Percentiles rank a stretch among this genome's conserved stretches.
phyloP scores from a whole-genome alignment of 2,888 invertebrate species.

The Chromoteleia sp. region DNA sequence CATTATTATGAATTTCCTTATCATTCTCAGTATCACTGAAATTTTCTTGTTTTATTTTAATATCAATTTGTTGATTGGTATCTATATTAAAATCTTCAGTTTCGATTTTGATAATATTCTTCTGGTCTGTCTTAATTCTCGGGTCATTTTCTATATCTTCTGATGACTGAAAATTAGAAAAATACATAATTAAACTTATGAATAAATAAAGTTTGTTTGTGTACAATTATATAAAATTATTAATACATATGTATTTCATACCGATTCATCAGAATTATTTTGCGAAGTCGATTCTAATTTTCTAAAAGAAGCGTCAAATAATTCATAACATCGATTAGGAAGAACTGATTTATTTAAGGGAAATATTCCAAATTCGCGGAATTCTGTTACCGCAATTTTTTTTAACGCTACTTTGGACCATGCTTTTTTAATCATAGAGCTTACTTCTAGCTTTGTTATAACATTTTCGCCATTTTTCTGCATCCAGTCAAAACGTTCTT shows the following conservation, averaged over 20 bases:
- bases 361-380: constrained; percentile 29
- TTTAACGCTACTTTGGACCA: constrained; percentile 17
- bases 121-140: constrained; percentile 6
- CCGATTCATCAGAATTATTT: constrained; percentile 16
- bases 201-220: no score
- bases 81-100: neutral
- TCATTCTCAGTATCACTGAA: neutral
- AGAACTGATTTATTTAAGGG: neutral
- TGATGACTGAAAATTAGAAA: constrained; percentile 21
- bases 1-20: constrained; percentile 15
- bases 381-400: constrained; percentile 1
- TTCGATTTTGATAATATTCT: neutral
- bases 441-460: neutral
- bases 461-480: neutral
- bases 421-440: constrained; percentile 13
- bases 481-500: neutral
- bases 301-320: constrained; percentile 4
- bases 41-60: neutral
- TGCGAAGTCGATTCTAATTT: neutral
- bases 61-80: neutral
- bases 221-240: neutral
- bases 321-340: constrained; percentile 33
- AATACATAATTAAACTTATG: no score
- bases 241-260: neutral
- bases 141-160: constrained; percentile 13